A percentile compares a stretch with the other conserved stretches of the same genome.
Conservation (phyloP, 1,140 invertebrate species). For the Theocolax elegans region DNA sequence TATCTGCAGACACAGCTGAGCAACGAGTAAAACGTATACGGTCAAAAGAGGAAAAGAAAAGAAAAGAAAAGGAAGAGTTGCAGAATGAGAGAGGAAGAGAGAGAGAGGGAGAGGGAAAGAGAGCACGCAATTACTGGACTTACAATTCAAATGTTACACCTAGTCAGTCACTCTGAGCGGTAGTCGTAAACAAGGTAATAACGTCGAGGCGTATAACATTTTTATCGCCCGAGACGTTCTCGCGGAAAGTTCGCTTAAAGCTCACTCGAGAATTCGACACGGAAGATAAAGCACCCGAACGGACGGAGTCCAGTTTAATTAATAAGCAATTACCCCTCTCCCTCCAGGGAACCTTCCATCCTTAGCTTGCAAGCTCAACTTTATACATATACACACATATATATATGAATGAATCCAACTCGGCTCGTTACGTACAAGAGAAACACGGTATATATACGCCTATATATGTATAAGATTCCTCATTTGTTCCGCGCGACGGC, state of each 20-base stretch:
- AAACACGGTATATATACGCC: no score
- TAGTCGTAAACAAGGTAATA: not conserved
- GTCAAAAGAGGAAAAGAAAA: not conserved
- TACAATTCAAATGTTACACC: conserved; percentile 3
- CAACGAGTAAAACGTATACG: no score
- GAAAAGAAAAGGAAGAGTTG: not conserved
- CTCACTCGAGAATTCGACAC: conserved; percentile 21
- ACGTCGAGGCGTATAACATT: not conserved
- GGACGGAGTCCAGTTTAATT: conserved; percentile 20
- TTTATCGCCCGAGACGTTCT: not conserved
- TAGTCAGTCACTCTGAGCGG: not conserved
- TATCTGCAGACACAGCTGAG: no score
- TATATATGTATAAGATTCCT: conserved; percentile 6
- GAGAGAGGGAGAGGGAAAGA: not conserved
- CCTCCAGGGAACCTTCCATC: no score
- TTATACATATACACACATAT: no score
- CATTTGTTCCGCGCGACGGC: conserved; percentile 38
- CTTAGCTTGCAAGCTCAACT: no score
- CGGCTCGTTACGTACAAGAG: no score
- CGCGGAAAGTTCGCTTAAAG: not conserved
- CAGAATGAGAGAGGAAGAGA: not conserved
- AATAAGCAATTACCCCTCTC: conserved; percentile 25
- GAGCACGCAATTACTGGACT: no score
- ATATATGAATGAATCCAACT: no score
- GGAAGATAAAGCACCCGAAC: conserved; percentile 18